phyloP scores from a whole-genome alignment of 2,888 invertebrate genomes.

The Hesperia comma region DNA sequence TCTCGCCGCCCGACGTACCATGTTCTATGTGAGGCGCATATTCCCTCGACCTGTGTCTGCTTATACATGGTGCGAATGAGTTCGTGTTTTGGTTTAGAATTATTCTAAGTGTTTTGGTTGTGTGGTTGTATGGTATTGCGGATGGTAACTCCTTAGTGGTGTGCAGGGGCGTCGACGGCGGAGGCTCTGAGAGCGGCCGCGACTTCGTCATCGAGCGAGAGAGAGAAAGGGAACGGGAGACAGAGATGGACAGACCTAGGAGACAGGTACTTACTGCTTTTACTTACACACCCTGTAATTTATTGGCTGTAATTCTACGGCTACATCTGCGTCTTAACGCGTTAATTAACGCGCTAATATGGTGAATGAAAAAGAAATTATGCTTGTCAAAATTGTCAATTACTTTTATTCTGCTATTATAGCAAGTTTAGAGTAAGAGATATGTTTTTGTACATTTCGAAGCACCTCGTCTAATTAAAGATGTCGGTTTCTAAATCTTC shows the following conservation, averaged over 20 bases:
- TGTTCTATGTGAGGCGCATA: conserved; percentile 47
- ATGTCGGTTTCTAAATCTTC: too few relatives aligned
- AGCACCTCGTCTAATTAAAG: too few relatives aligned
- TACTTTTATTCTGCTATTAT: too few relatives aligned
- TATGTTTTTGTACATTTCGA: too few relatives aligned
- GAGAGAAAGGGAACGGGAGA: conserved; percentile 70
- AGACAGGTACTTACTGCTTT: conserved; percentile 59
- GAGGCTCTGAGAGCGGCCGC: conserved; percentile 62
- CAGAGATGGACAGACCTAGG: conserved; percentile 69
- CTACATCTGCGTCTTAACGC: too few relatives aligned
- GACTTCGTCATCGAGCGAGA: conserved; percentile 79
- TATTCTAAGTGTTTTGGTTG: neutral
- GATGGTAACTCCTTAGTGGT: conserved; percentile 17
- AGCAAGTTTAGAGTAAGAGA: too few relatives aligned
- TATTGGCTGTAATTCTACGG: too few relatives aligned
- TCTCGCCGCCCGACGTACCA: conserved; percentile 15
- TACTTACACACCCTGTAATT: too few relatives aligned
- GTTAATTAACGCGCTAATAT: too few relatives aligned
- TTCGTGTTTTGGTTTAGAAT: neutral
- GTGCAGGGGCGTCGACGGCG: conserved; percentile 68
- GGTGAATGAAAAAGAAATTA: too few relatives aligned
- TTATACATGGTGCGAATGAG: conserved; percentile 54
- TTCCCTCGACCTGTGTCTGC: conserved; percentile 59
- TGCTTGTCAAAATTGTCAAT: too few relatives aligned
- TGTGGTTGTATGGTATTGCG: neutral